Percentiles rank a stretch among this genome's conserved stretches.
These are phyloP conservation scores for Diogma glabrata DNA, from an alignment of 2,888 invertebrate species.

Conservation along the genomic window DNA sequence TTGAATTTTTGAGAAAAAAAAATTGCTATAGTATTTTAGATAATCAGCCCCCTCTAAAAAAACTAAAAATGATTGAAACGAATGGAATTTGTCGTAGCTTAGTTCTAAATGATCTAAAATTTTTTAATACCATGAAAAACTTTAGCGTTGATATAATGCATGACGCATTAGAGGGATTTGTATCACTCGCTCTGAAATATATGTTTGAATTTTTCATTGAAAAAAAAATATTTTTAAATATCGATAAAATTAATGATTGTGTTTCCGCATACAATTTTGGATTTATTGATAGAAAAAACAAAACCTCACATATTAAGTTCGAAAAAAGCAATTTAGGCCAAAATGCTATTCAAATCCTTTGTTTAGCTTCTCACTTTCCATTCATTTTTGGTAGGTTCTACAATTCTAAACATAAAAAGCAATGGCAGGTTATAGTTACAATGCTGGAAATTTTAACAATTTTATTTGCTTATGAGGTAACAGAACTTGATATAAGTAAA, in stretches of 20 bases:
- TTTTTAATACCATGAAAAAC: constrained; percentile 7
- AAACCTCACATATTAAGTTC: too few species aligned
- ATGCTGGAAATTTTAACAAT: background rate
- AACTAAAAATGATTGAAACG: background rate
- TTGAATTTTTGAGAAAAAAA: background rate
- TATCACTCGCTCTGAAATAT: constrained; percentile 8
- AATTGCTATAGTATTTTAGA: background rate
- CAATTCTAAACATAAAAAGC: background rate
- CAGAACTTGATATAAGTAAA: background rate
- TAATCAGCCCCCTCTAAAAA: background rate
- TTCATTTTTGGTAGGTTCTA: background rate
- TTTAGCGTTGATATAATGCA: constrained; percentile 1
- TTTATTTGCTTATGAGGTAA: background rate
- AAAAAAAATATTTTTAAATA: constrained; percentile 9
- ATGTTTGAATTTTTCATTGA: constrained; percentile 7
- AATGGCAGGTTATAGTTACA: background rate
- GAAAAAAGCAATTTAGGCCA: background rate
- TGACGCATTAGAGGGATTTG: constrained; percentile 1
- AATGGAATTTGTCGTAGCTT: background rate
- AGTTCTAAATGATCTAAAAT: background rate
- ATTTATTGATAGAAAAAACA: constrained; percentile 4
- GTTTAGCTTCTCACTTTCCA: background rate
- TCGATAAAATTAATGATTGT: constrained; percentile 4
- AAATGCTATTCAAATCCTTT: background rate
- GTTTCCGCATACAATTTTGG: background rate